A percentile compares a stretch with the other conserved stretches of the same genome.
phyloP scores from a whole-genome alignment of 2,888 invertebrate genomes.

The Caenorhabditis afra region DNA sequence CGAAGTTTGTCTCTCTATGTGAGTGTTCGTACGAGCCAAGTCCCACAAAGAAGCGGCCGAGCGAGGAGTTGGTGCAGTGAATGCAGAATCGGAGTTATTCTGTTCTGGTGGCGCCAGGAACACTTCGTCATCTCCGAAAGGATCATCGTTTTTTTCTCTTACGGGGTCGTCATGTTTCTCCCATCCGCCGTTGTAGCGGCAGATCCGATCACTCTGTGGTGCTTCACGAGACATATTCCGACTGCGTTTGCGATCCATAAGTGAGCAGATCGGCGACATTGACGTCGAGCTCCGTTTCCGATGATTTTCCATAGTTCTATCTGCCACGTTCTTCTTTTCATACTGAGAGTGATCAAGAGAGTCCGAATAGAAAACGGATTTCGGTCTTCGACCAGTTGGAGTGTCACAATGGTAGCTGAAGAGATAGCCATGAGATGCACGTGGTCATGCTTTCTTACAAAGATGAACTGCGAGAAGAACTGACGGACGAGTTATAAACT shows the following conservation, averaged over 20 bases:
- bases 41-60: constrained; percentile 33
- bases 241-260: constrained; percentile 30
- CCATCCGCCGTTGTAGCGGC: constrained; percentile 15
- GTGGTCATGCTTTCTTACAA: constrained; percentile 14
- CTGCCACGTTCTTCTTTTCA: constrained; percentile 15
- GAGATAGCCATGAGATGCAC: neutral
- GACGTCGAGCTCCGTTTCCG: constrained; percentile 32
- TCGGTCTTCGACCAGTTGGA: constrained; percentile 42
- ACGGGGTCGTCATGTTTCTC: too few relatives aligned
- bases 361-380: constrained; percentile 28
- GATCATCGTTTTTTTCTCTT: constrained; percentile 9
- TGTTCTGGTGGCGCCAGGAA: constrained; percentile 9
- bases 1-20: constrained; percentile 23
- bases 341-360: constrained; percentile 36
- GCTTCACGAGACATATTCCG: constrained; percentile 22
- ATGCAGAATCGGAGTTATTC: neutral
- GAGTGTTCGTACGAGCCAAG: constrained; percentile 5
- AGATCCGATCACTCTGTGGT: constrained; percentile 32
- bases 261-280: constrained; percentile 24
- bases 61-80: constrained; percentile 6
- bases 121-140: constrained; percentile 36
- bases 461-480: constrained; percentile 45
- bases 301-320: constrained; percentile 18
- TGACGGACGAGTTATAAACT: constrained; percentile 36
- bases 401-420: constrained; percentile 51